Conservation (phyloP, 2,888 invertebrate species). For the Acrocyrtus sp. region DNA sequence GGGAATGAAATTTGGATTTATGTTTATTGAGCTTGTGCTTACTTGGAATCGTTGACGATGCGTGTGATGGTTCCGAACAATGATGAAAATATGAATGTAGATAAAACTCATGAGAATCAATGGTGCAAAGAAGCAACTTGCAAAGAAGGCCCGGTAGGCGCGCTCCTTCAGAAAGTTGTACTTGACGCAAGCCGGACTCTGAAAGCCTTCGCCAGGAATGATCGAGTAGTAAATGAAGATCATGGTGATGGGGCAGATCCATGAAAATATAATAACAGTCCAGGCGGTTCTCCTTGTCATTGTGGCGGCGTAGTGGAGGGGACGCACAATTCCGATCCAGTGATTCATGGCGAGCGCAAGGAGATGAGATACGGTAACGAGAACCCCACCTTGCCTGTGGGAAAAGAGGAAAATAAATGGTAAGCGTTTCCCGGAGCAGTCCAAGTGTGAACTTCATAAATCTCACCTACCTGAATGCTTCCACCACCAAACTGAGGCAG, state of each 20-base stretch:
- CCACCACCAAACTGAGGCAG: conserved; percentile 65
- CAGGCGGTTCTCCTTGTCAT: conserved; percentile 70
- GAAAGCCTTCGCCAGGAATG: conserved; percentile 69
- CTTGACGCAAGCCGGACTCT: conserved; percentile 57
- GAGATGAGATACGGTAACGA: conserved; percentile 74
- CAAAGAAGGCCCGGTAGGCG: conserved; percentile 69
- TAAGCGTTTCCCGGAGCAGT: too few relatives aligned
- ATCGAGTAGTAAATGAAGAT: conserved; percentile 70
- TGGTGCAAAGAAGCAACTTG: conserved; percentile 71
- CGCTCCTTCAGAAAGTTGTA: conserved; percentile 65
- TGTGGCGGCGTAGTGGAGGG: conserved; percentile 73
- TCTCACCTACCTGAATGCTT: conserved; percentile 66
- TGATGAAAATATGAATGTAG: conserved; percentile 72
- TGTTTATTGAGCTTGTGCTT: too few relatives aligned
- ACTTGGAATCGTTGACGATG: conserved; percentile 67
- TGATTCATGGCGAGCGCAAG: conserved; percentile 75
- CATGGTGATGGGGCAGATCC: conserved; percentile 71
- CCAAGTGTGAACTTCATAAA: too few relatives aligned
- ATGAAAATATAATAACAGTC: conserved; percentile 69
- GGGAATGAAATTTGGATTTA: not conserved
- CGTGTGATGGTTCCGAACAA: conserved; percentile 71
- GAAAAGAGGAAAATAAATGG: conserved; percentile 1
- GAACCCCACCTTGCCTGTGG: conserved; percentile 70
- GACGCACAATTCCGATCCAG: conserved; percentile 74
- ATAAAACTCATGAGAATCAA: conserved; percentile 72